Evolutionary conservation across 2,797 vertebrate genomes (phyloP).

Genomic region (Knipowitschia caucasica): DNA sequence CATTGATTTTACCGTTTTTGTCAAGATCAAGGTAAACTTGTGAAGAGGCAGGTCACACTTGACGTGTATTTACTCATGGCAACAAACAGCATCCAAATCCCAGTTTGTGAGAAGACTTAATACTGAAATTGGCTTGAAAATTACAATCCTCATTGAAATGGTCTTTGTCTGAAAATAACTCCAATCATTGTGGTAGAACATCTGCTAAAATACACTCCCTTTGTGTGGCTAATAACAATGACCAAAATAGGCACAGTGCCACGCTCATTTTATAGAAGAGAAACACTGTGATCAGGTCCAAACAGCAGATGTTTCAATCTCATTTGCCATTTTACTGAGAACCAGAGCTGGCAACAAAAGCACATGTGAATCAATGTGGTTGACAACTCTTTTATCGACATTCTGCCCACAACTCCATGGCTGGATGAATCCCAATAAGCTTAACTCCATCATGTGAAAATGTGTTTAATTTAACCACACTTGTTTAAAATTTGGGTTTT

Average conservation of each 20-base stretch:
- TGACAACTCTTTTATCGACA: constrained; percentile 26
- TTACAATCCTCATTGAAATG: constrained; percentile 8
- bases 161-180: constrained; percentile 14
- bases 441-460: constrained; percentile 26
- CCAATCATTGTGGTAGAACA: constrained; percentile 22
- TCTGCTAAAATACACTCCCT: constrained; percentile 46
- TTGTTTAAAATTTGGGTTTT: not conserved
- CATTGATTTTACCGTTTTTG: not conserved
- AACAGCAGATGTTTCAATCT: constrained; percentile 25
- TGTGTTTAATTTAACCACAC: constrained; percentile 8
- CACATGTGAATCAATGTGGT: constrained; percentile 14
- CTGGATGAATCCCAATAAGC: constrained; percentile 41
- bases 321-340: constrained; percentile 32
- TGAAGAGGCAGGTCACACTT: not conserved
- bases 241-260: constrained; percentile 28
- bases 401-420: constrained; percentile 28
- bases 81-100: no score
- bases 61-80: no score
- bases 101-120: constrained; percentile 19
- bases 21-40: not conserved
- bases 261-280: constrained; percentile 27
- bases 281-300: constrained; percentile 20
- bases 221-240: constrained; percentile 40
- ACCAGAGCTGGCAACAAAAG: constrained; percentile 17
- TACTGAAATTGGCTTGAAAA: constrained; percentile 17